Evolutionary conservation across 2,113 vertebrate species (phyloP).

Genomic region (Sebastes schlegelii): DNA sequence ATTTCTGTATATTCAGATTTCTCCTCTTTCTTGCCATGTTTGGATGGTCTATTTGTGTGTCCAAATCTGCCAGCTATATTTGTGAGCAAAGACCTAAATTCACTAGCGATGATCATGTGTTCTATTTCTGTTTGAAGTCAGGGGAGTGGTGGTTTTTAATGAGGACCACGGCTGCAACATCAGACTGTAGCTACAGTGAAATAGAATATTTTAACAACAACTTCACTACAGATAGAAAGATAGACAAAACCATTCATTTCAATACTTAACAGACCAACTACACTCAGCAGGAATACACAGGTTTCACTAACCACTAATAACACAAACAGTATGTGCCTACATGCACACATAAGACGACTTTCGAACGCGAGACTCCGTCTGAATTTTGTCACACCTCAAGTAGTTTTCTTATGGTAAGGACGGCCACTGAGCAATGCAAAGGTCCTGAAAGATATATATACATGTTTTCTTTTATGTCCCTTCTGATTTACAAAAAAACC

Average conservation of each 20-base stretch:
- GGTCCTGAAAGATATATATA: too few species aligned
- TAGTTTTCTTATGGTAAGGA: too few species aligned
- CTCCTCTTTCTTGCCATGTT: neutral
- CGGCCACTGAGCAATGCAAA: too few species aligned
- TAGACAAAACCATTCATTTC: accelerated
- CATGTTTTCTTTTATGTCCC: too few species aligned
- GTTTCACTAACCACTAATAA: too few species aligned
- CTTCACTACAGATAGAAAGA: neutral
- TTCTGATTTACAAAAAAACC: too few species aligned
- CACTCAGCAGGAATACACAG: slow-evolving; percentile 1
- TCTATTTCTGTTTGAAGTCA: slow-evolving; percentile 30
- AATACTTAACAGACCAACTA: neutral
- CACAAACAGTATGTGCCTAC: too few species aligned
- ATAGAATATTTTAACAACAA: neutral
- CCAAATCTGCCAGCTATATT: slow-evolving; percentile 12
- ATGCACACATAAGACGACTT: too few species aligned
- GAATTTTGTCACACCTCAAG: too few species aligned
- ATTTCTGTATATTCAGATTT: neutral
- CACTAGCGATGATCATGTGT: neutral
- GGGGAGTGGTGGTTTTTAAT: slow-evolving; percentile 18
- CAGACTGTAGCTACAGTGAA: neutral
- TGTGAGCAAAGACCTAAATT: slow-evolving; percentile 34
- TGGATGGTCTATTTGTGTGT: slow-evolving; percentile 10
- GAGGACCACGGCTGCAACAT: slow-evolving; percentile 25
- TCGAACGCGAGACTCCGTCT: too few species aligned